Conservation (phyloP, 2,113 vertebrate genomes). For the Odocoileus hemionus region DNA sequence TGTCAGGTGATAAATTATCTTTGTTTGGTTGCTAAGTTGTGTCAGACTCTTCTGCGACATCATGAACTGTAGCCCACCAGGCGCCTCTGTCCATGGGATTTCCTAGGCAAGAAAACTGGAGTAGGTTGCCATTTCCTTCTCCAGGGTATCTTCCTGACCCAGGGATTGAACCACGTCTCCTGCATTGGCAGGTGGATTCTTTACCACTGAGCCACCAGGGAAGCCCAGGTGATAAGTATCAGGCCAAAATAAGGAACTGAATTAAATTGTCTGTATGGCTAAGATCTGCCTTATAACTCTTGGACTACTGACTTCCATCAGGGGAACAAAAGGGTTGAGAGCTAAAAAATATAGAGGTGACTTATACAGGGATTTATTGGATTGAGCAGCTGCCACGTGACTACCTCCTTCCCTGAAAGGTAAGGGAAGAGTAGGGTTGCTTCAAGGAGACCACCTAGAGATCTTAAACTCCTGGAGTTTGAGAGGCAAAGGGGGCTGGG, state of each 20-base stretch:
- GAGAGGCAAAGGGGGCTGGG: neutral
- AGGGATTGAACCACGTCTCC: accelerated
- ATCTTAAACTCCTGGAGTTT: neutral
- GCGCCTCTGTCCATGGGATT: neutral
- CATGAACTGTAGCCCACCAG: neutral
- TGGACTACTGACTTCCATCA: neutral
- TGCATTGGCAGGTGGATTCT: neutral
- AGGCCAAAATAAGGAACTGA: neutral
- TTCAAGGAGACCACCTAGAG: neutral
- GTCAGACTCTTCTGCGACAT: neutral
- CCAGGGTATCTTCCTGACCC: neutral
- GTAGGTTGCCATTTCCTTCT: neutral
- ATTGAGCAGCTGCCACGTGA: neutral
- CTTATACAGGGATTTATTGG: neutral
- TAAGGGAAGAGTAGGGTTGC: neutral
- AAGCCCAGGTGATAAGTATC: neutral
- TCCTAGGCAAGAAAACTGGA: neutral
- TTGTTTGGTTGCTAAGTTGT: neutral
- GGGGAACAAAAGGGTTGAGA: neutral
- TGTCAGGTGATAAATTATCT: neutral
- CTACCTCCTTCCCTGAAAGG: neutral
- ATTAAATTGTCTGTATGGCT: neutral
- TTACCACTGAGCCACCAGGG: neutral
- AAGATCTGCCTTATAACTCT: neutral
- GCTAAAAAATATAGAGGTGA: neutral